Base-by-base conservation (phyloP, 2,797 vertebrate genomes). In the Carapus acus region DNA sequence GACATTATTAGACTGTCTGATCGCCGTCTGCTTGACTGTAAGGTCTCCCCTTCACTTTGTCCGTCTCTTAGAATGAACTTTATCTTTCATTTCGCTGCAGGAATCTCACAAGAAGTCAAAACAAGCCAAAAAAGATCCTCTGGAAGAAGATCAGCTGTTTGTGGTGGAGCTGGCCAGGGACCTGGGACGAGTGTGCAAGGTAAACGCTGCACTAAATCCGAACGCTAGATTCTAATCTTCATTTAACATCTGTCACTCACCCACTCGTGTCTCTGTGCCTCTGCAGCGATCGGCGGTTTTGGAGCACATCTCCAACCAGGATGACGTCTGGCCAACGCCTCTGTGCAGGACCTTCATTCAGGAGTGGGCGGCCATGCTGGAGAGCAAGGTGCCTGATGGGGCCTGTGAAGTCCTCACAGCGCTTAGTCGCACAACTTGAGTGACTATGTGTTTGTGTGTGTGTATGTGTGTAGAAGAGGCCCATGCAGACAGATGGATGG, bases 61-160 rank as follows among this genome's bases (percentile, higher is more conserved):
- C 5, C 56, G 49, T 48, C 19, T 29, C 19, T 29, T 19, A 27
- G 19, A 47, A 22, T 39, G 8, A 6, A 2, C 1, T 55, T 53
- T 23, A 14, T 48, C 49, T 24, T 27, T 33, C 3, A 13, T 29
- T 7, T 37, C n/a, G n/a, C 16, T 20, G 3, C 67, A 90, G 88
- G 87, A 90, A 44, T 82, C 85, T 3, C 85, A 67, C 39, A 87
- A 85, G 63, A 85, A 69, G 24, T 70, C 66, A 1, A 79, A 76
- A 40, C 73, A 60, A 50, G 86, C 85, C 40, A 86, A 85, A 62
- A 46, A 16, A 39, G 84, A 87, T 49, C 72, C 82, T 8, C 69
- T 89, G 71, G 84, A 88, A 20, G 87, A 87, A 54, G 84, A 83
- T 51, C 89, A 90, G 71, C 68, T 86, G 69, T 88, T 90, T 48